Evolutionary conservation across 2,797 vertebrate species (phyloP).

Genomic region (Alfaro cultratus): DNA sequence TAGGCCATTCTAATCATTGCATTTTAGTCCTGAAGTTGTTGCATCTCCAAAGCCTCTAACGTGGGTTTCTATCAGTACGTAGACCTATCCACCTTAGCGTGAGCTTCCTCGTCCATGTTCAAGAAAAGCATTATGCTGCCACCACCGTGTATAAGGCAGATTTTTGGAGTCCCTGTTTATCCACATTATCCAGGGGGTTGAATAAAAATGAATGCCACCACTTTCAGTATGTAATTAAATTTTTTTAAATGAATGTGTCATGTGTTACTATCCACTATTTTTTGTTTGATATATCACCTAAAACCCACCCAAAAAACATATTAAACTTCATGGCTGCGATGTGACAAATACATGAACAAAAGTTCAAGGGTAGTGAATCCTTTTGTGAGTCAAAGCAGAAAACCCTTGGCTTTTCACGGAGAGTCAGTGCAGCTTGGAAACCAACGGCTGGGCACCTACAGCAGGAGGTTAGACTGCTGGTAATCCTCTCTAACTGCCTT

Average conservation of each 20-base stretch:
- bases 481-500: slow-evolving; percentile 87
- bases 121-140: background rate
- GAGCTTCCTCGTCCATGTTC: background rate
- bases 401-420: slow-evolving; percentile 20
- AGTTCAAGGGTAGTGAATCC: background rate
- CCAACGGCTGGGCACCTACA: slow-evolving; percentile 22
- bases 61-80: background rate
- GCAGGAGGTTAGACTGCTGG: slow-evolving; percentile 52
- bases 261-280: background rate
- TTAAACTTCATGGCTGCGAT: background rate
- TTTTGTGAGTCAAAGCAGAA: background rate
- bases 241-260: background rate
- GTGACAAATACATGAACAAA: background rate
- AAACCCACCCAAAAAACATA: background rate
- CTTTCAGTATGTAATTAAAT: background rate
- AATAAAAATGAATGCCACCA: background rate
- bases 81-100: background rate
- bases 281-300: background rate
- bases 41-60: background rate
- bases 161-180: background rate
- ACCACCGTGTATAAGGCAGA: background rate
- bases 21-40: background rate
- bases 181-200: background rate
- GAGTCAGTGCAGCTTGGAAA: slow-evolving; percentile 26
- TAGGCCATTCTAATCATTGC: background rate